Percentiles rank a stretch among this genome's conserved stretches.
Conservation (phyloP, 2,797 vertebrate genomes). For the Parotocinclus haroldoi region DNA sequence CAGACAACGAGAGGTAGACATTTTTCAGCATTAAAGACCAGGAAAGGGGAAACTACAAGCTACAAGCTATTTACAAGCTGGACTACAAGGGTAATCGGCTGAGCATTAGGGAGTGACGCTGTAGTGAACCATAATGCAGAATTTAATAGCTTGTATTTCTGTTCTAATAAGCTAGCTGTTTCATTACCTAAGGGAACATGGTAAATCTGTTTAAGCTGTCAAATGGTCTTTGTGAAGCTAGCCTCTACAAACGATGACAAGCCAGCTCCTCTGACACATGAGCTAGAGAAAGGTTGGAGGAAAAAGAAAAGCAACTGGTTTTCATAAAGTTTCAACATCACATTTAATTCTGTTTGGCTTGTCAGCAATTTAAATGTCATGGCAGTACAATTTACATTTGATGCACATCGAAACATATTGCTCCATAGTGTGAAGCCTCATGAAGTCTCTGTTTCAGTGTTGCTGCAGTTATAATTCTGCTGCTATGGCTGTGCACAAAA, state of each 20-base stretch:
- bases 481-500: no score
- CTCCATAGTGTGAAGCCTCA: conserved; percentile 8
- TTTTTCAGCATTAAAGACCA: conserved; percentile 5
- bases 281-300: conserved; percentile 4
- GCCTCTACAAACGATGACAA: conserved; percentile 14
- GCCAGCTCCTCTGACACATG: conserved; percentile 4
- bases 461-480: no score
- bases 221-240: conserved; percentile 2
- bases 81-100: conserved; percentile 21
- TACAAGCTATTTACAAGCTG: conserved; percentile 14
- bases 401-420: conserved; percentile 3
- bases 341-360: conserved; percentile 16
- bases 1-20: no score
- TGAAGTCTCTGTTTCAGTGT: no score
- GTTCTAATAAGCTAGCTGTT: conserved; percentile 38
- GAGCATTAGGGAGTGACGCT: conserved; percentile 1
- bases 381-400: not conserved
- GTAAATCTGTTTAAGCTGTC: conserved; percentile 26
- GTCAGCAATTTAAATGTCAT: not conserved
- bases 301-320: conserved; percentile 7
- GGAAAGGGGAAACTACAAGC: conserved; percentile 6
- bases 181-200: conserved; percentile 32
- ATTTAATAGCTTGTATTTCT: conserved; percentile 31
- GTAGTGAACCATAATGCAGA: conserved; percentile 10
- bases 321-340: conserved; percentile 23